Base-by-base conservation (phyloP, 2,888 invertebrate genomes). In the Morpho achilles region DNA sequence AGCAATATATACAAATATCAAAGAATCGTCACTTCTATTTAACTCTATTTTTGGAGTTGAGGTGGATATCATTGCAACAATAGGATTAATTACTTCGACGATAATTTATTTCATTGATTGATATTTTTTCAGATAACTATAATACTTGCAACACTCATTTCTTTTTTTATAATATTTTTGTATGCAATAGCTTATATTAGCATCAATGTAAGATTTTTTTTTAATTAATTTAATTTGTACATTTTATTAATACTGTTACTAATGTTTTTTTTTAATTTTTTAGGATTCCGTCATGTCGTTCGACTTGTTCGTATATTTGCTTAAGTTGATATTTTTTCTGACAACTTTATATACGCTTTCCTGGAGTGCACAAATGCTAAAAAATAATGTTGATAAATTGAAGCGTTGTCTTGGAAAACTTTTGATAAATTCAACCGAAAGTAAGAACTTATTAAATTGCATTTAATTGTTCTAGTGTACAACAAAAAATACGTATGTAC, bases 371-470 rank as follows among this genome's bases (percentile, higher is more conserved):
- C 78, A 79, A 55, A 53, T 54, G 1, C 65, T 69, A 7, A 69
- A 71, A 10, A 73, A 75, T 51, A 73, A 63, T 43, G 68, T 67
- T 0, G 46, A 60, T 0, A 43, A 45, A 1, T 53, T 80, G 9
- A 67, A 61, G 39, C 67, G 67, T 32, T 69, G 63, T 32, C 61
- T 79, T n/a, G 67, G 71, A 10, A 67, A 64, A 39, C 66, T 76
- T 5, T 65, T 72, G 5, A 43, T 75, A 0, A 53, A 53, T 8
- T 56, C 46, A 1, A 39, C 49, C 22, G 59, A 59, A 42, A 63
- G 79, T 77, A 61, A 69, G 69, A 16, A 16, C 16, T 16, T 32
- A 32, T 32, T 23, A 2, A 23, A 23, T 3, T 32, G 5, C 32
- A 67, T n/a, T 7, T 8, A 44, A 45, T 46, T 44, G 32, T 32